These are phyloP conservation scores for Ctena decussata DNA, from an alignment of 2,888 invertebrate genomes.

Conservation along the genomic window DNA sequence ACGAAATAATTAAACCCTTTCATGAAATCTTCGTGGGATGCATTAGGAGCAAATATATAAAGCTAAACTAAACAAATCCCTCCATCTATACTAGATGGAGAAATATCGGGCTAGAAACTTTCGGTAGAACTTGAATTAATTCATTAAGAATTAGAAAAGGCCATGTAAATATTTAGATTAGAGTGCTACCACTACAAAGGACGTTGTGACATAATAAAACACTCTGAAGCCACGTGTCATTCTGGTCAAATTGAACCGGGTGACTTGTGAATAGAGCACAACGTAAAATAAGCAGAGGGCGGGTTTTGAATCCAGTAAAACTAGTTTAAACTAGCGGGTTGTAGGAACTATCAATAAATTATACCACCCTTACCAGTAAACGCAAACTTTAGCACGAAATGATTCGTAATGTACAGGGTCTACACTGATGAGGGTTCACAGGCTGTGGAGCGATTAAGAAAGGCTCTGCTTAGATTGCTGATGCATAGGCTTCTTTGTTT, in stretches of 20 bases:
- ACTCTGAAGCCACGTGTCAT: background rate
- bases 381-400: too few species aligned
- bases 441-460: too few species aligned
- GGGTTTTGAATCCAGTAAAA: background rate
- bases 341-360: background rate
- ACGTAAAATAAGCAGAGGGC: too few species aligned
- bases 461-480: too few species aligned
- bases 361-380: too few species aligned
- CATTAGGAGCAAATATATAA: constrained; percentile 2
- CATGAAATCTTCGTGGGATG: constrained; percentile 39
- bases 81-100: background rate
- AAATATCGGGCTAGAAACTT: background rate
- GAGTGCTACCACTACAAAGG: background rate
- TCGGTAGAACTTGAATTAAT: background rate
- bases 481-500: background rate
- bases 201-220: background rate
- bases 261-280: background rate
- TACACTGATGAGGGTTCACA: too few species aligned
- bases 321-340: background rate
- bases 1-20: constrained; percentile 43
- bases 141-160: background rate
- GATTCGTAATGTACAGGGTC: too few species aligned
- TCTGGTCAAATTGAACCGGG: background rate
- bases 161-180: background rate
- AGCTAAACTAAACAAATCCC: background rate